Evolutionary conservation across 2,888 invertebrate species (phyloP).

Genomic region (Acrocyrtus sp.): DNA sequence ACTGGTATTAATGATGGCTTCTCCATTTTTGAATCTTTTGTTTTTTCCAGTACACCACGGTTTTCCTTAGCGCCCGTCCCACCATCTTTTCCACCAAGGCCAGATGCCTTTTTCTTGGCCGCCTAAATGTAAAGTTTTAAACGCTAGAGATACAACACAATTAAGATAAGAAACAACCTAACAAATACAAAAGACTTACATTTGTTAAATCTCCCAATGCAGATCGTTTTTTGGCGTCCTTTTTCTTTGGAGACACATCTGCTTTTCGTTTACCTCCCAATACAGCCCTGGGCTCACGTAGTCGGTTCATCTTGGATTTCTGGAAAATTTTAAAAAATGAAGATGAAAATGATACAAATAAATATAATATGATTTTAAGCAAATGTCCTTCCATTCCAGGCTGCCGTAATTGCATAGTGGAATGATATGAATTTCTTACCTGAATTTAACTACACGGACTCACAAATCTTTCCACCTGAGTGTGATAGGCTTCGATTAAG

Average conservation of each 20-base stretch:
- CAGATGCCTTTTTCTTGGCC: constrained; percentile 65
- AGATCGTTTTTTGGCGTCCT: constrained; percentile 76
- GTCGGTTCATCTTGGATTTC: constrained; percentile 44
- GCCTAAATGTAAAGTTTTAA: constrained; percentile 38
- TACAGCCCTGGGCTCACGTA: constrained; percentile 26
- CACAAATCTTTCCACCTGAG: neutral
- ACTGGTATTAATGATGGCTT: constrained; percentile 38
- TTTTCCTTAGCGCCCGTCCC: constrained; percentile 67
- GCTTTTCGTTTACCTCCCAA: constrained; percentile 78
- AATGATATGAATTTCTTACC: neutral
- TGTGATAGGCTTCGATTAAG: no score
- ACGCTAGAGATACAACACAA: neutral
- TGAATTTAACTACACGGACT: neutral
- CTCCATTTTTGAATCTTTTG: constrained; percentile 6
- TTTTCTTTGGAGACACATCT: constrained; percentile 79
- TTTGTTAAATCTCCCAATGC: constrained; percentile 81
- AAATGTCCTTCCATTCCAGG: neutral
- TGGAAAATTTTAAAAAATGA: neutral
- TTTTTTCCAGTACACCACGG: constrained; percentile 61
- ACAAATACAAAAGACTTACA: constrained; percentile 32
- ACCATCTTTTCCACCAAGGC: constrained; percentile 66
- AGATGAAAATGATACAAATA: neutral
- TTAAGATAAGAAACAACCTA: neutral
- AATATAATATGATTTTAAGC: neutral
- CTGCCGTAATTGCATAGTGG: neutral